These are phyloP conservation scores for Pemphigus obesinymphae DNA, from an alignment of 1,140 invertebrate species.

Conservation along the genomic window DNA sequence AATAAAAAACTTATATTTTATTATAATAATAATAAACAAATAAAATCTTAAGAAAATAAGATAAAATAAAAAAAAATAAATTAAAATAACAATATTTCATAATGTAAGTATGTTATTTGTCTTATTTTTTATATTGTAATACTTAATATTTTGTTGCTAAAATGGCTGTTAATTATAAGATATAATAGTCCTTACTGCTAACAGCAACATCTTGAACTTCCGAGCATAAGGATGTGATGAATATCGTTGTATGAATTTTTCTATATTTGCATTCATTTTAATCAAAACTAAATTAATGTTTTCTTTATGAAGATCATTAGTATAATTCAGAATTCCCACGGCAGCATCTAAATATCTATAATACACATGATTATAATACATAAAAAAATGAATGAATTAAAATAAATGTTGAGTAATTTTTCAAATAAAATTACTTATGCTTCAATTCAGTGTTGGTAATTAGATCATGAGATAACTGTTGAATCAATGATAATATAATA, in stretches of 20 bases:
- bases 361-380: slow-evolving; percentile 43
- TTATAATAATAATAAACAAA: too few species aligned
- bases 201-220: slow-evolving; percentile 8
- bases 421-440: slow-evolving; percentile 61
- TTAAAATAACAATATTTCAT: too few species aligned
- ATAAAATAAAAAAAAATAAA: too few species aligned
- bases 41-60: too few species aligned
- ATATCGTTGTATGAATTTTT: background rate
- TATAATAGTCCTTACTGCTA: slow-evolving; percentile 6
- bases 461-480: slow-evolving; percentile 86
- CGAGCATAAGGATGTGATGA: background rate
- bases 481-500: slow-evolving; percentile 83
- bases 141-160: too few species aligned
- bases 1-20: too few species aligned
- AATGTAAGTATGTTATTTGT: too few species aligned
- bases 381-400: background rate
- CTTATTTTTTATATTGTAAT: too few species aligned
- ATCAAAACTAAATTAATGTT: slow-evolving; percentile 73
- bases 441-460: slow-evolving; percentile 79
- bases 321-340: slow-evolving; percentile 72
- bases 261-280: background rate
- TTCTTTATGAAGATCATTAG: slow-evolving; percentile 71
- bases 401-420: background rate
- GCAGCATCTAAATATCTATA: slow-evolving; percentile 82
- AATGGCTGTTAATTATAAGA: background rate